These are phyloP conservation scores for Amphiprion clarkii DNA, from an alignment of 2,797 vertebrate species.

Conservation along the genomic window DNA sequence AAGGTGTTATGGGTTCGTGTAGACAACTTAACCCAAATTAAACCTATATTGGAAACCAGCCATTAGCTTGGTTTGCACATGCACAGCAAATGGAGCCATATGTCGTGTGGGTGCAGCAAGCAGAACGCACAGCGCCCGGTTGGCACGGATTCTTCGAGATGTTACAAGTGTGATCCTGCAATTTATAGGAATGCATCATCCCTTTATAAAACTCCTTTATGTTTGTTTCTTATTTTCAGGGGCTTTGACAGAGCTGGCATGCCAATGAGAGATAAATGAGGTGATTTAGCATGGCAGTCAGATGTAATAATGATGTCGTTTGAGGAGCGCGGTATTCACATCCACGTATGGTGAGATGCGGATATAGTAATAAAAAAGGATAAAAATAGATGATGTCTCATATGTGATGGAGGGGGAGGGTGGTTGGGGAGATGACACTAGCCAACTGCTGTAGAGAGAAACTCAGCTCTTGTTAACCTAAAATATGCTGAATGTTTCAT, in stretches of 20 bases:
- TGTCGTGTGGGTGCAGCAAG: constrained; percentile 18
- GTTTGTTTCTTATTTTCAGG: constrained; percentile 29
- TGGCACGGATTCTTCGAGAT: neutral
- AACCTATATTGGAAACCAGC: neutral
- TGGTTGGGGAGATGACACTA: constrained; percentile 50
- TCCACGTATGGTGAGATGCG: constrained; percentile 56
- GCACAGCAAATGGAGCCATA: constrained; percentile 22
- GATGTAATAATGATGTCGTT: constrained; percentile 66
- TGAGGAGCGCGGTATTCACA: constrained; percentile 38
- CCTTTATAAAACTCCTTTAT: constrained; percentile 16
- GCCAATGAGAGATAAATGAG: constrained; percentile 72
- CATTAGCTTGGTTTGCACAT: neutral
- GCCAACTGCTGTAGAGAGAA: constrained; percentile 63
- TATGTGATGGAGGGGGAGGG: constrained; percentile 51
- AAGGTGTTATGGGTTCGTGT: constrained; percentile 1
- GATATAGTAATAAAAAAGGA: constrained; percentile 56
- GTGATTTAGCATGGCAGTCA: constrained; percentile 72
- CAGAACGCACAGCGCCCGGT: neutral
- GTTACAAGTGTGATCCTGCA: constrained; percentile 34
- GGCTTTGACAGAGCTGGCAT: constrained; percentile 42
- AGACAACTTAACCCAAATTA: constrained; percentile 17
- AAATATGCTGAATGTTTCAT: constrained; percentile 83
- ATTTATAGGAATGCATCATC: constrained; percentile 13
- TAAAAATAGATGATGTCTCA: constrained; percentile 62
- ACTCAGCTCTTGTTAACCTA: constrained; percentile 79